Base-by-base conservation (phyloP, 2,888 invertebrate species). In the Sminthurinus aureus region DNA sequence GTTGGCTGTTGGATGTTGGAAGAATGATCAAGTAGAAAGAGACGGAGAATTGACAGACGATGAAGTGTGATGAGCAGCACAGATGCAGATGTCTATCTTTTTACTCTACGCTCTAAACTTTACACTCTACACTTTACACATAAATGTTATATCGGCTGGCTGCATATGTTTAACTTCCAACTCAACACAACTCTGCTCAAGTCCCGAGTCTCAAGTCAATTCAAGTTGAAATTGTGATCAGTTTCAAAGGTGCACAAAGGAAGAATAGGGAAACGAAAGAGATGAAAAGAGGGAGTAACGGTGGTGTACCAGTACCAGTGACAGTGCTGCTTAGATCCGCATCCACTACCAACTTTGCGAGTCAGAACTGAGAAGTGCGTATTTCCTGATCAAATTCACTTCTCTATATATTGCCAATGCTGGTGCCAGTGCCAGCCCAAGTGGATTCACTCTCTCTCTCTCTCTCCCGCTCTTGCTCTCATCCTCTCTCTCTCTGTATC, bases 351-450 rank as follows among this genome's bases (percentile, higher is more conserved):
- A 15, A 64, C n/a, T 64, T 2, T 73, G 73, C 22, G 67, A 67
- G 67, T 20, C 71, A 11, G 26, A 15, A 26, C 58, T 24, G 76
- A 58, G 76, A 76, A 76, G 76, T 76, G 76, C 76, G 76, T 76
- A 76, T 76, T 76, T 76, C 76, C 76, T 76, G n/a, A 51, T 76
- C 76, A 52, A 76, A 76, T 76, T 76, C 76, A 51, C 52, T 24
- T 69, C 12, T 18, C 58, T 58, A 58, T 18, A 58, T 58, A 18
- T 20, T 24, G 18, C 24, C 18, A 20, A 20, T 22, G 22, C 69
- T 6, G n/a, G 9, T 20, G n/a, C n/a, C n/a, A n/a, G n/a, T n/a
- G 12, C 69, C 69, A 24, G 20, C 20, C 69, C 24, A 20, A 69
- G 69, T 20, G 24, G 22, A 69, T 20, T 24, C 24, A 3, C 38